Evolutionary conservation across 2,888 invertebrate species (phyloP).

Genomic region (Spodoptera picta): DNA sequence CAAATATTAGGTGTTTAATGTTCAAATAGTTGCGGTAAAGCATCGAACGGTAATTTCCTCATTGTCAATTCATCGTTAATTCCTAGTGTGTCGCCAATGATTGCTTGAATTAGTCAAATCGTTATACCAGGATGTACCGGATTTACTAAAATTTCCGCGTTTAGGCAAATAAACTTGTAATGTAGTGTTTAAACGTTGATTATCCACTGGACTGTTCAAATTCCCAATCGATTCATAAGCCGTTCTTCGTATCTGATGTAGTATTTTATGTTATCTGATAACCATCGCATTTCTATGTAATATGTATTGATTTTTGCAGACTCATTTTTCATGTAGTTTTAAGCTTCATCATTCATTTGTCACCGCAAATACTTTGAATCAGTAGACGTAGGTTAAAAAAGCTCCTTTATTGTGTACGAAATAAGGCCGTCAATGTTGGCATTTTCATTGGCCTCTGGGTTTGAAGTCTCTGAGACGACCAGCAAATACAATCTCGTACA

Average conservation of each 20-base stretch:
- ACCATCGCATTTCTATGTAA: conserved; percentile 30
- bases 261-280: neutral
- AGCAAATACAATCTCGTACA: too few species aligned
- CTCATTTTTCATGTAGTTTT: neutral
- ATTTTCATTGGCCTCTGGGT: too few species aligned
- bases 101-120: conserved; percentile 18
- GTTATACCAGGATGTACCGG: conserved; percentile 3
- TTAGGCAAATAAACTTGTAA: neutral
- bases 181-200: neutral
- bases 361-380: neutral
- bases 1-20: too few species aligned
- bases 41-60: conserved; percentile 13
- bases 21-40: neutral
- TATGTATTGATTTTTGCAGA: conserved; percentile 14
- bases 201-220: conserved; percentile 12
- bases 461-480: too few species aligned
- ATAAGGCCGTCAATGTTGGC: too few species aligned
- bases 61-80: conserved; percentile 16
- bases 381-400: too few species aligned
- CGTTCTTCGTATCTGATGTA: conserved; percentile 12
- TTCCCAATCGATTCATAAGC: conserved; percentile 17
- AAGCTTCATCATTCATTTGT: neutral
- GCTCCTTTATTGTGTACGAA: too few species aligned
- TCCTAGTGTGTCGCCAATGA: conserved; percentile 7
- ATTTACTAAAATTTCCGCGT: conserved; percentile 20